phyloP scores from a whole-genome alignment of 2,113 vertebrate species.

The Rhinoderma darwinii region DNA sequence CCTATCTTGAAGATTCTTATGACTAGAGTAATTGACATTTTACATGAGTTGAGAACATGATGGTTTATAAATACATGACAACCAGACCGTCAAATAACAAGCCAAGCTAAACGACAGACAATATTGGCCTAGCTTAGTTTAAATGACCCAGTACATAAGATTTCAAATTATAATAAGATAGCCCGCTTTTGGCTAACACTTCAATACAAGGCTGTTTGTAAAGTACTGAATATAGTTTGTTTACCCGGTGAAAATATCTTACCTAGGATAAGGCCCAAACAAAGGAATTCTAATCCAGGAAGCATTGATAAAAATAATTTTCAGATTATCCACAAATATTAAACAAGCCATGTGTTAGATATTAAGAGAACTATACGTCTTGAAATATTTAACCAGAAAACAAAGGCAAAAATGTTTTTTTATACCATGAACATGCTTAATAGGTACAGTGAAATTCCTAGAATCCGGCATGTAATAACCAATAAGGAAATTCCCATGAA shows the following conservation, averaged over 20 bases:
- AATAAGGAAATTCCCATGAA: neutral
- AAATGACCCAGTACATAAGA: neutral
- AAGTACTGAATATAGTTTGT: neutral
- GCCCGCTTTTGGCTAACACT: neutral
- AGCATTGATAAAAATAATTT: constrained; percentile 96
- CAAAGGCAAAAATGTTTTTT: neutral
- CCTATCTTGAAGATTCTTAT: neutral
- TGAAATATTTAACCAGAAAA: neutral
- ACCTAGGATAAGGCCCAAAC: constrained; percentile 99
- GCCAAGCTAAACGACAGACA: neutral
- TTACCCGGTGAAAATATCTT: constrained; percentile 75
- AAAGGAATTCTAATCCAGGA: constrained; percentile 99
- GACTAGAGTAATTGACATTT: too few species aligned
- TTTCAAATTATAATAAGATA: neutral
- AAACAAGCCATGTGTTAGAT: constrained; percentile 53
- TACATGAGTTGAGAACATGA: too few species aligned
- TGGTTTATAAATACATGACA: neutral
- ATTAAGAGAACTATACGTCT: neutral
- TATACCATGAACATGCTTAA: neutral
- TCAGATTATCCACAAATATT: constrained; percentile 86
- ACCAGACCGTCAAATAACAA: neutral
- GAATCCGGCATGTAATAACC: neutral
- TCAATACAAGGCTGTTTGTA: neutral
- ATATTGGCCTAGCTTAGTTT: neutral
- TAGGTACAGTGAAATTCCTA: neutral